Conservation (phyloP, 1,140 invertebrate species). For the Sycobia sp. region DNA sequence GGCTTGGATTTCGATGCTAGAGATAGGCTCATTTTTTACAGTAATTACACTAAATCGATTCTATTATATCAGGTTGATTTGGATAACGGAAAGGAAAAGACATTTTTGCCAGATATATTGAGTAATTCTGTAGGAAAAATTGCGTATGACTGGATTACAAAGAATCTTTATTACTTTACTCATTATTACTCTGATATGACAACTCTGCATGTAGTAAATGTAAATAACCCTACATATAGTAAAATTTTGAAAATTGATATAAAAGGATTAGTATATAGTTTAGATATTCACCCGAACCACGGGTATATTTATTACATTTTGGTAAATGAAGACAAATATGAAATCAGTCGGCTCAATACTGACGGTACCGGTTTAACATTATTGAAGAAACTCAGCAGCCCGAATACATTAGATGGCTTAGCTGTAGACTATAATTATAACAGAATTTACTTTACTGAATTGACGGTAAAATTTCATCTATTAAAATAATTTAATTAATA, state of each 20-base stretch:
- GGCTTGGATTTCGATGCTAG: background rate
- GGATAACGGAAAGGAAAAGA: background rate
- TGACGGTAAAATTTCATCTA: background rate
- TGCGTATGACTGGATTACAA: conserved; percentile 10
- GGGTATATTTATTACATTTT: conserved; percentile 11
- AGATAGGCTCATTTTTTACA: background rate
- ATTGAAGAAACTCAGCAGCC: background rate
- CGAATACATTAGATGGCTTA: background rate
- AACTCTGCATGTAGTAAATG: conserved; percentile 6
- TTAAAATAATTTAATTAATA: background rate
- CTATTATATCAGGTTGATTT: background rate
- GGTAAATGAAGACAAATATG: too few species aligned
- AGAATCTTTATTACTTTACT: conserved; percentile 23
- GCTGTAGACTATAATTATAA: conserved; percentile 2
- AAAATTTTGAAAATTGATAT: conserved; percentile 10
- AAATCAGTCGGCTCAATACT: background rate
- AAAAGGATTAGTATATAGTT: background rate
- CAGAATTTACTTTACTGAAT: conserved; percentile 20
- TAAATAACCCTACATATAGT: conserved; percentile 9
- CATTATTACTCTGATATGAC: conserved; percentile 8
- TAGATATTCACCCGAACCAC: conserved; percentile 13
- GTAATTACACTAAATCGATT: background rate
- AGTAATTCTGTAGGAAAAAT: background rate
- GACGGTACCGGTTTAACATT: background rate
- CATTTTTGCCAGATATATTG: background rate